Evolutionary conservation across 64 coral and sea anemone genomes (phyloP).

Genomic region (Orbicella faveolata): DNA sequence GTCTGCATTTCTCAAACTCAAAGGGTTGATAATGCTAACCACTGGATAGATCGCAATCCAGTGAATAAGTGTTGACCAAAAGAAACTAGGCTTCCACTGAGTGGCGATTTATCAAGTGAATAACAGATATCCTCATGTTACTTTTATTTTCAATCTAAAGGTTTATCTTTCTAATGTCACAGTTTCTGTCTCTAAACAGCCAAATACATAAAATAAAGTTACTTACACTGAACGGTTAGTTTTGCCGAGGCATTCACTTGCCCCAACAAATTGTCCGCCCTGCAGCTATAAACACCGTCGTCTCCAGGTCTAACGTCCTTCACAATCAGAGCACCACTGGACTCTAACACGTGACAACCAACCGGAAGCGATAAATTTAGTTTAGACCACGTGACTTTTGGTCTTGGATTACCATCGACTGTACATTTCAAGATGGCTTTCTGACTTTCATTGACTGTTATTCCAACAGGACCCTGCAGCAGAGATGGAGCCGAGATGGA

Average conservation of each 20-base stretch:
- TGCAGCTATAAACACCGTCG: slow-evolving; percentile 48
- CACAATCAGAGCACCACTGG: slow-evolving; percentile 31
- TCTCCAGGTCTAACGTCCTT: slow-evolving; percentile 10
- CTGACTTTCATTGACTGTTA: slow-evolving; percentile 34
- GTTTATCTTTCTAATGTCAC: too few species aligned
- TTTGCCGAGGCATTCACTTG: neutral
- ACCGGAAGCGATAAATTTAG: slow-evolving; percentile 9
- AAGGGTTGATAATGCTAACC: too few species aligned
- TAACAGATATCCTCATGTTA: too few species aligned
- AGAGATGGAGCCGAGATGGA: slow-evolving; percentile 51
- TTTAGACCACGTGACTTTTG: slow-evolving; percentile 45
- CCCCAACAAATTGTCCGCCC: slow-evolving; percentile 30
- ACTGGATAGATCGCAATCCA: too few species aligned
- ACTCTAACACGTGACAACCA: neutral
- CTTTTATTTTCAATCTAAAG: too few species aligned
- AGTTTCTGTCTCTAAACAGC: too few species aligned
- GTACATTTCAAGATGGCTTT: slow-evolving; percentile 47
- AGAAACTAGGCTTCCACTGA: too few species aligned
- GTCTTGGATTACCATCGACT: slow-evolving; percentile 45
- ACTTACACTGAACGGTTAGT: slow-evolving; percentile 44
- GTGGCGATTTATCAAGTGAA: too few species aligned
- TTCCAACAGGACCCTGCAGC: slow-evolving; percentile 11
- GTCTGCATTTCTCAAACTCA: too few species aligned
- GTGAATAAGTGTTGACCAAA: too few species aligned
- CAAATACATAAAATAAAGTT: too few species aligned